A percentile compares a stretch with the other conserved stretches of the same genome.
Conservation (phyloP, 2,113 vertebrate genomes). For the Eulemur macaco region DNA sequence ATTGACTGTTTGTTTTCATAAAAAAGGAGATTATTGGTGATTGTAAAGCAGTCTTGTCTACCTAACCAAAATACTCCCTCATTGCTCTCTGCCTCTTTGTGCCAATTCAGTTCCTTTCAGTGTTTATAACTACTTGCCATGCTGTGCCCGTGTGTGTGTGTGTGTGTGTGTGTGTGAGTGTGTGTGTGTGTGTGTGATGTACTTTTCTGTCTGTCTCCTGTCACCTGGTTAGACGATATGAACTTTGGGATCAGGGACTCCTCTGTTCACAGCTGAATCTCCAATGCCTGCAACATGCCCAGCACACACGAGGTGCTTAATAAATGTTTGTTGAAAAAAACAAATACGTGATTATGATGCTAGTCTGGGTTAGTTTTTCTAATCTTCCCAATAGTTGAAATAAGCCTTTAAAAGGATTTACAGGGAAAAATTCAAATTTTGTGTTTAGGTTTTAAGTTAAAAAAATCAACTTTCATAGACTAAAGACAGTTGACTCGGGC, state of each 20-base stretch:
- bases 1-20: neutral
- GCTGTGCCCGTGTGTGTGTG: neutral
- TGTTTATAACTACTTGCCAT: neutral
- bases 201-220: neutral
- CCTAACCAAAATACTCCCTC: neutral
- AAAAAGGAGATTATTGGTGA: neutral
- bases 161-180: neutral
- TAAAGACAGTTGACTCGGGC: neutral
- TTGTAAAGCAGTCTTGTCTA: neutral
- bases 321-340: neutral
- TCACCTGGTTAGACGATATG: neutral
- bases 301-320: neutral
- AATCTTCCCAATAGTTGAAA: conserved; percentile 7
- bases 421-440: neutral
- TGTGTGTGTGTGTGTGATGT: neutral
- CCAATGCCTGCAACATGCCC: neutral
- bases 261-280: neutral
- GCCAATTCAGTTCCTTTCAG: neutral
- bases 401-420: neutral
- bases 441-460: neutral
- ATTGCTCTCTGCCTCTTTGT: neutral
- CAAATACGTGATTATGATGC: neutral
- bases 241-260: neutral
- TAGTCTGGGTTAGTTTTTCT: neutral
- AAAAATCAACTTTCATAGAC: neutral